Conservation (phyloP, 2,888 invertebrate genomes). For the Dichetophora obliterata region DNA sequence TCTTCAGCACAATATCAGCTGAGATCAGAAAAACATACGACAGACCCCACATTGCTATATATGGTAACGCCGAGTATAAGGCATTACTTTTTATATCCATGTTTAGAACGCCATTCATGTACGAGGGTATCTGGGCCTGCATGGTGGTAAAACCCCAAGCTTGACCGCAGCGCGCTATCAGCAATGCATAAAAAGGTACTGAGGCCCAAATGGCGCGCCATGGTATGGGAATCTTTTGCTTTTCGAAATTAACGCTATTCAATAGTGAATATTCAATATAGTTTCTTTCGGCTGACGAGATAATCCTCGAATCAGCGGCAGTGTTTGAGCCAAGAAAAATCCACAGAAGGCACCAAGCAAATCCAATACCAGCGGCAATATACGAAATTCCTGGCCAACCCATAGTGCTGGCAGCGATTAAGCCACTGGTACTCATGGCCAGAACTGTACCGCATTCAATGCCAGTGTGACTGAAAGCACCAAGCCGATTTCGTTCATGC, state of each 20-base stretch:
- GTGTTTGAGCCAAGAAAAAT: conserved; percentile 73
- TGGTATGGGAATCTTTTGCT: conserved; percentile 71
- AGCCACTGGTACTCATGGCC: conserved; percentile 75
- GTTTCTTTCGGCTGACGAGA: conserved; percentile 72
- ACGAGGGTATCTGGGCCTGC: conserved; percentile 79
- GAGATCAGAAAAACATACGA: conserved; percentile 69
- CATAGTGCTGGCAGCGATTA: conserved; percentile 72
- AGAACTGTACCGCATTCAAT: conserved; percentile 78
- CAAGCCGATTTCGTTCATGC: conserved; percentile 74
- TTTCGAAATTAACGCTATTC: neutral
- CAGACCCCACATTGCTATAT: conserved; percentile 70
- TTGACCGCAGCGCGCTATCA: conserved; percentile 75
- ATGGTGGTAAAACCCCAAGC: conserved; percentile 82
- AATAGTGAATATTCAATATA: conserved; percentile 73
- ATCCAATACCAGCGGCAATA: conserved; percentile 71
- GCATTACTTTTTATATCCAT: conserved; percentile 75
- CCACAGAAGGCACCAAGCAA: conserved; percentile 73
- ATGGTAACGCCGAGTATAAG: conserved; percentile 72
- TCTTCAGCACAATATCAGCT: conserved; percentile 70
- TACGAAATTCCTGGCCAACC: conserved; percentile 81
- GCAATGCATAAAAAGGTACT: conserved; percentile 74
- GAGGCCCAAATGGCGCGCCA: conserved; percentile 77
- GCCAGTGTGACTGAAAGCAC: conserved; percentile 73
- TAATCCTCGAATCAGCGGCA: conserved; percentile 73
- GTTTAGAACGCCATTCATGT: conserved; percentile 75